Evolutionary conservation across 2,113 vertebrate genomes (phyloP).

Genomic region (Ammospiza caudacuta): DNA sequence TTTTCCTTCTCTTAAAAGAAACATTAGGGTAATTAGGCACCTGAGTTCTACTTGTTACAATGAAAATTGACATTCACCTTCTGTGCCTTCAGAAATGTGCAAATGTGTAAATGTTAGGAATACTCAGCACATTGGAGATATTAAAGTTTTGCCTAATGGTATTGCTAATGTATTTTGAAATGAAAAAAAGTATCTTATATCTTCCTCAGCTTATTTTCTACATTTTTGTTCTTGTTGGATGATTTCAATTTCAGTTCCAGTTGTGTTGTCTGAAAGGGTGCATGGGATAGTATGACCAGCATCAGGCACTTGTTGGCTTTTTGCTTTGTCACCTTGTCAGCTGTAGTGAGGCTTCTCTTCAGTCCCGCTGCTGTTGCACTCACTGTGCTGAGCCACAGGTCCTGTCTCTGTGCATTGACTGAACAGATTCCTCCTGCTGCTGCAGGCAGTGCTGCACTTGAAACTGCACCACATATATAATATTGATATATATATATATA

Average conservation of each 20-base stretch:
- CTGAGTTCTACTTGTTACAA: not conserved
- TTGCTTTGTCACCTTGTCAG: not conserved
- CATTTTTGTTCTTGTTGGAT: not conserved
- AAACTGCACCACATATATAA: not conserved
- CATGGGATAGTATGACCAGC: not conserved
- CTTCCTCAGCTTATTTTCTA: not conserved
- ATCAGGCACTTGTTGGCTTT: not conserved
- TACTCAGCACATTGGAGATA: not conserved
- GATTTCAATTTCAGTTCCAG: not conserved
- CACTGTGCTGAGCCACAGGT: not conserved
- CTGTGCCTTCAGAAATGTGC: not conserved
- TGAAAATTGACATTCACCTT: not conserved
- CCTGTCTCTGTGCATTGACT: not conserved
- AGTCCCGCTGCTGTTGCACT: not conserved
- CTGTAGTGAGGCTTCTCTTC: not conserved
- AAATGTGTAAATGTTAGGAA: not conserved
- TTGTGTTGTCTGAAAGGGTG: not conserved
- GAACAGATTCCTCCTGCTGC: not conserved
- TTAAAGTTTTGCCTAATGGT: not conserved
- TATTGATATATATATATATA: no score
- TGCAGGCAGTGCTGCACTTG: not conserved
- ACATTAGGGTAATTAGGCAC: not conserved
- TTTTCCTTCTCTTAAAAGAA: not conserved
- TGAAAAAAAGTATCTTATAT: not conserved
- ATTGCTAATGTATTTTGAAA: not conserved